phyloP scores from a whole-genome alignment of 2,888 invertebrate genomes.

The Thymelicus sylvestris region DNA sequence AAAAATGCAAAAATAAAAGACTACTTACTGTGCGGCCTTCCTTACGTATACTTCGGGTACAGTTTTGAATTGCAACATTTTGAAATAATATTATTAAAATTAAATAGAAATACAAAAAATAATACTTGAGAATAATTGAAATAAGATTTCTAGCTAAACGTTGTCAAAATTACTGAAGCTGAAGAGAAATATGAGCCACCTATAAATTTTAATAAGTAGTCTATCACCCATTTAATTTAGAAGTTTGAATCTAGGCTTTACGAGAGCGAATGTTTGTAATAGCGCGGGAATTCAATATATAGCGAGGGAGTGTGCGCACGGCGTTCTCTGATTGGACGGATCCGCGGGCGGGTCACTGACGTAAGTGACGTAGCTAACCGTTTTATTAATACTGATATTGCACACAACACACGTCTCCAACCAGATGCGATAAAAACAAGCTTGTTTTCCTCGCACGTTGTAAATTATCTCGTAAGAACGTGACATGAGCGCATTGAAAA shows the following conservation, averaged over 20 bases:
- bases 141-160: constrained; percentile 53
- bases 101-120: constrained; percentile 38
- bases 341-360: constrained; percentile 72
- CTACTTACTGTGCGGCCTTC: constrained; percentile 73
- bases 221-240: constrained; percentile 78
- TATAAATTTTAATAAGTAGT: constrained; percentile 74
- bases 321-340: constrained; percentile 68
- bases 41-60: constrained; percentile 74
- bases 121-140: constrained; percentile 38
- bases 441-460: constrained; percentile 51
- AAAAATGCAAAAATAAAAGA: constrained; percentile 10
- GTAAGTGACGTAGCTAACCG: constrained; percentile 38
- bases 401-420: constrained; percentile 28
- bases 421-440: constrained; percentile 39
- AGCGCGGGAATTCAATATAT: constrained; percentile 63
- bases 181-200: constrained; percentile 82
- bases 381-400: constrained; percentile 15
- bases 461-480: constrained; percentile 19
- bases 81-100: constrained; percentile 45
- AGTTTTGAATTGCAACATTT: constrained; percentile 75
- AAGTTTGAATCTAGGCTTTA: constrained; percentile 50
- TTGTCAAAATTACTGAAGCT: constrained; percentile 81
- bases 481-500: constrained; percentile 37
- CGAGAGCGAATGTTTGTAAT: constrained; percentile 55
- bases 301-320: constrained; percentile 64